Base-by-base conservation (phyloP, 2,113 vertebrate genomes). In the Thalassoma bifasciatum region DNA sequence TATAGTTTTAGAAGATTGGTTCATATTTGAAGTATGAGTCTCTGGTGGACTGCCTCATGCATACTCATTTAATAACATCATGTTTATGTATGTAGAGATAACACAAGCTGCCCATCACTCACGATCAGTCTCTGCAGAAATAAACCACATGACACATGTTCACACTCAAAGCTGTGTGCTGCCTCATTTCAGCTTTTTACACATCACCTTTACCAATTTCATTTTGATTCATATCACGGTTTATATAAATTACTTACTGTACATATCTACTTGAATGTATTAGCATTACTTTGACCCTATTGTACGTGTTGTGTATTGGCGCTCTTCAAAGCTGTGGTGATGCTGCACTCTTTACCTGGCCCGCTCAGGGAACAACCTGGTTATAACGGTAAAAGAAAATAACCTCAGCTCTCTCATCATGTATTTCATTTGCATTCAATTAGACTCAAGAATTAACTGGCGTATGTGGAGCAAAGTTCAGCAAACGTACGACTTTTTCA, bases 371-470 rank as follows among this genome's bases (percentile, higher is more conserved):
- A 57, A 22, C 68, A 53, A 47, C 63, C 63, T 67, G 50, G 50
- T 58, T 62, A 62, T 26, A 63, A 49, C 52, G 19, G 34, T 57
- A 22, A 17, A 22, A 30, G 26, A 24, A 34, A 50, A 24, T 11
- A 19, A 52, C 34, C 34, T 23, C 34, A 16, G 22, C n/a, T 0
- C 21, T n/a, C n/a, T 50, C 4, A 22, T 38, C 2, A 63, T 69
- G 38, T 21, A 24, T 67, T 72, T 67, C 1, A 71, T 81, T 81
- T 42, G 13, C 47, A 70, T 71, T 36, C 50, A 5, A 67, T 77
- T 72, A 36, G 4, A 37, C 36, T 67, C 10, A 19, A 58, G 22
- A 42, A 71, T 68, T 37, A 10, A 59, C 34, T 3, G 34, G 1
- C 23, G 42, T 7, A 36, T 26, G 17, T 36, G 22, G 36, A 44